These are phyloP conservation scores for Hoplostethus mediterraneus DNA, from an alignment of 2,797 vertebrate genomes.

Conservation along the genomic window DNA sequence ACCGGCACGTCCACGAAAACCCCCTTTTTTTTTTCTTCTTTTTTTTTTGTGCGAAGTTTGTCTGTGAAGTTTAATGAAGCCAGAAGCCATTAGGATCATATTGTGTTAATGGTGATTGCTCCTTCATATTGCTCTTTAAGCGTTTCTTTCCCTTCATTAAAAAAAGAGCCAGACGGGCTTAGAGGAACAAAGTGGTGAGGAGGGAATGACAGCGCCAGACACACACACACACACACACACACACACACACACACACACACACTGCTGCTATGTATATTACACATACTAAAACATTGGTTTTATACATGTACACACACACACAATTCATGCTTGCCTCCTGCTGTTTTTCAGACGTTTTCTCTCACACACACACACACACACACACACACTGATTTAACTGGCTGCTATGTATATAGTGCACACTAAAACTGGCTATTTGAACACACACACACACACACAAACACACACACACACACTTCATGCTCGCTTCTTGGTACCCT, in stretches of 20 bases:
- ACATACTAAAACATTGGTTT: constrained; percentile 2
- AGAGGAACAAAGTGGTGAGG: constrained; percentile 52
- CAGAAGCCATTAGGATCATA: constrained; percentile 65
- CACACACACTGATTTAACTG: not conserved
- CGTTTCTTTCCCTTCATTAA: constrained; percentile 75
- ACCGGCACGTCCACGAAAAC: too few relatives aligned
- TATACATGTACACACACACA: constrained; percentile 11
- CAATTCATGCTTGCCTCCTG: not conserved
- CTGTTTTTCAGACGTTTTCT: constrained; percentile 5
- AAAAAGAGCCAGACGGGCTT: constrained; percentile 57
- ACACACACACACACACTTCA: constrained; percentile 24
- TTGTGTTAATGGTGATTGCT: constrained; percentile 68
- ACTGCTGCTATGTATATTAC: not conserved
- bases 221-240: constrained; percentile 31
- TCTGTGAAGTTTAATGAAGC: constrained; percentile 68
- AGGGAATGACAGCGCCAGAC: constrained; percentile 58
- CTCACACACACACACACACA: not conserved
- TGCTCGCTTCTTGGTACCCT: too few relatives aligned
- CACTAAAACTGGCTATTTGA: not conserved
- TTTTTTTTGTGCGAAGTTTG: constrained; percentile 38
- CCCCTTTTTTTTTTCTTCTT: too few relatives aligned
- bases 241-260: constrained; percentile 39
- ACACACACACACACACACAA: constrained; percentile 27
- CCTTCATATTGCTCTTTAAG: constrained; percentile 66
- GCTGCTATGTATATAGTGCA: not conserved